Base-by-base conservation (phyloP, 2,113 vertebrate species). In the Percina caprodes region DNA sequence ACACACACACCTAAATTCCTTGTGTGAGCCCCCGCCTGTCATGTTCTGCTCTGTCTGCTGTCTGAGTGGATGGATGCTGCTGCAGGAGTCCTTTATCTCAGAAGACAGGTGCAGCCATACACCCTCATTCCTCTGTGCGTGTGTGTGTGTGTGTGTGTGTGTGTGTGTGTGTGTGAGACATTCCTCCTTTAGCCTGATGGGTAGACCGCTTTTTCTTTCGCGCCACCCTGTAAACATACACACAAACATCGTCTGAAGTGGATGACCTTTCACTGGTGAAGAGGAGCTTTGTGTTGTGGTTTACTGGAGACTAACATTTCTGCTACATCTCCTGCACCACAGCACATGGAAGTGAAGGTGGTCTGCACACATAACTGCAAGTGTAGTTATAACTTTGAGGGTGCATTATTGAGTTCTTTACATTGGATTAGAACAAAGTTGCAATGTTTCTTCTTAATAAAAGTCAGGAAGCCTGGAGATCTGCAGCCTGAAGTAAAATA, bases 61-160 rank as follows among this genome's bases (percentile, higher is more conserved):
- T 89, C 72, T 80, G 79, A 77, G 81, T 61, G 88, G 91, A 89
- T 77, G 71, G 84, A 87, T 87, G 81, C 87, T 35, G 30, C 83
- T 79, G 85, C 59, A 61, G 61, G 70, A 86, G 81, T 85, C 75
- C 83, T 91, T 93, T 91, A 91, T 94, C 90, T 92, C 86, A 76
- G 80, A 85, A 85, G 88, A 92, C 93, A 94, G 91, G 87, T 90
- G 89, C 77, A 86, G 79, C 79, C 80, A 61, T 39, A 77, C 81
- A 80, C 83, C 77, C 12, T 49, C 81, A 60, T 68, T 51, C 67
- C 46, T 75, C 48, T 30, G 0, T 39, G 6, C 74, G 67, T 70
- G 60, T 59, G 48, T 74, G 74, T 65, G 56, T 46, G 66, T 65
- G 51, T 69, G 79, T 77, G 61, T 65, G 49, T 74, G 59, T 73